phyloP scores from a whole-genome alignment of 2,888 invertebrate genomes.

The Leptinotarsa rubiginosa region DNA sequence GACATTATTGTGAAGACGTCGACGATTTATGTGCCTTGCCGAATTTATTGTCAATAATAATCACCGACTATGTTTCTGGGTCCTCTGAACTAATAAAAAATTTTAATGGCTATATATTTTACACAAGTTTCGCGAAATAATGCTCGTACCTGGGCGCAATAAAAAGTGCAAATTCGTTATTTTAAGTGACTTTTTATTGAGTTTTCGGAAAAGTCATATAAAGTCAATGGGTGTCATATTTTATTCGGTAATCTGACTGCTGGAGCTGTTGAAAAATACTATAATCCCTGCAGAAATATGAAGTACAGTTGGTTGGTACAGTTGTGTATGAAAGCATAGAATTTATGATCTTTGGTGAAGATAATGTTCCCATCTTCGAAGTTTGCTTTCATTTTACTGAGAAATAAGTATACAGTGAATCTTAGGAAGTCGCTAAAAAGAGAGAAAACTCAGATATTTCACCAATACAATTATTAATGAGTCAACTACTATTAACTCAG shows the following conservation, averaged over 20 bases:
- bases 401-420: neutral
- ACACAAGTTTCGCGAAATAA: constrained; percentile 26
- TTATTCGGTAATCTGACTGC: constrained; percentile 1
- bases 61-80: neutral
- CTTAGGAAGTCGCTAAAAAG: too few relatives aligned
- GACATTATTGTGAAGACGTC: neutral
- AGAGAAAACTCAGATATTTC: too few relatives aligned
- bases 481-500: neutral
- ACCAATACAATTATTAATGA: too few relatives aligned
- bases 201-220: constrained; percentile 25
- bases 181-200: constrained; percentile 20
- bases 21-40: neutral
- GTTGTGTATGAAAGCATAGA: neutral
- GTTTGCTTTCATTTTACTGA: neutral
- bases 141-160: constrained; percentile 21
- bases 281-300: neutral
- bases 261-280: constrained; percentile 2
- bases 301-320: neutral
- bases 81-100: constrained; percentile 24
- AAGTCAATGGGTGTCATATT: constrained; percentile 21
- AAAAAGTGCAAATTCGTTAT: constrained; percentile 26
- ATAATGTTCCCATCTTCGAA: neutral
- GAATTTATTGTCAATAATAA: constrained; percentile 19
- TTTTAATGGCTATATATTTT: constrained; percentile 22
- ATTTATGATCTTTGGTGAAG: constrained; percentile 5